Percentiles rank a stretch among this genome's conserved stretches.
Evolutionary conservation across 2,797 vertebrate genomes (phyloP).

Genomic region (Pantherophis vulpinus): DNA sequence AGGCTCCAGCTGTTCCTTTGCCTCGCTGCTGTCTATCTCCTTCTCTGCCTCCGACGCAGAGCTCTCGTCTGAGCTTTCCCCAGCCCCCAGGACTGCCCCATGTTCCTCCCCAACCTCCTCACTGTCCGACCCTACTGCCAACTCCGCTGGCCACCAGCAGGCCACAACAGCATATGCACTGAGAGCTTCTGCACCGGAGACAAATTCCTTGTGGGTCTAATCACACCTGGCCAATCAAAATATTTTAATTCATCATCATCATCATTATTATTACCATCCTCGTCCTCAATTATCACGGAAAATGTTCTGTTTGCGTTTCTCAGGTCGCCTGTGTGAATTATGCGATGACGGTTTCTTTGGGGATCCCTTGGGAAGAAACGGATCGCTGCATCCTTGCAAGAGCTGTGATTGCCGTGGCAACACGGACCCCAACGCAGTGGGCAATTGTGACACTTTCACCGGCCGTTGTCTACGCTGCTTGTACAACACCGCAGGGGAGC

Average conservation of each 20-base stretch:
- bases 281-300: background rate
- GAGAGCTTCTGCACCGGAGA: background rate
- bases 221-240: background rate
- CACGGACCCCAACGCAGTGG: slow-evolving; percentile 84
- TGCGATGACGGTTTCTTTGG: slow-evolving; percentile 91
- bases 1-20: too few species aligned
- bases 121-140: too few species aligned
- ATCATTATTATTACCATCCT: too few species aligned
- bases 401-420: slow-evolving; percentile 84
- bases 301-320: background rate
- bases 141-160: accelerated
- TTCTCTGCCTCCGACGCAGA: too few species aligned
- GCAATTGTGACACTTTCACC: slow-evolving; percentile 80
- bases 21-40: too few species aligned
- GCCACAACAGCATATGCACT: too few species aligned
- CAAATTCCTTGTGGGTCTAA: background rate
- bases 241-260: background rate
- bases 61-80: too few species aligned
- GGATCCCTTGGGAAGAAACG: slow-evolving; percentile 82
- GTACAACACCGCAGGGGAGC: slow-evolving; percentile 78
- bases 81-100: too few species aligned
- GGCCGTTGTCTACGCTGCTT: slow-evolving; percentile 87
- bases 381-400: slow-evolving; percentile 67
- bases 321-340: slow-evolving; percentile 86
- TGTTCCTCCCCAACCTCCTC: too few species aligned